Conservation (phyloP, 2,888 invertebrate species). For the Catonia carolina region DNA sequence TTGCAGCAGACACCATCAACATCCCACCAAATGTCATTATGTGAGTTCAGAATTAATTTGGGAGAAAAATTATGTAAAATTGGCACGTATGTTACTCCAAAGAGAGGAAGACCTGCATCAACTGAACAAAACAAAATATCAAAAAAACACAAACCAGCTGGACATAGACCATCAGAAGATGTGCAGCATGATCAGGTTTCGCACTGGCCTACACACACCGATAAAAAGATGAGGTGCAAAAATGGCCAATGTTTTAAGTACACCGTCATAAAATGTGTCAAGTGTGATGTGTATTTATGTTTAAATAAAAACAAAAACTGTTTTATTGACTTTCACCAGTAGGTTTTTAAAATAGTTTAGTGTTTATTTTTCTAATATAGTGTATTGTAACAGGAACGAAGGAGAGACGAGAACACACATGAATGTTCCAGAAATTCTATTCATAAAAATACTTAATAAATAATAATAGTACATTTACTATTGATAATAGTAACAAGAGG, state of each 20-base stretch:
- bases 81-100: background rate
- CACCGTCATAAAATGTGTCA: background rate
- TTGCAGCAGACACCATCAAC: background rate
- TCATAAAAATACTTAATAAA: too few species aligned
- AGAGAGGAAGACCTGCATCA: conserved; percentile 1
- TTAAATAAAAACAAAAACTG: conserved; percentile 2
- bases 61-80: conserved; percentile 8
- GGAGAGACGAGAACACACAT: too few species aligned
- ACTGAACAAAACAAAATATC: background rate
- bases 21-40: background rate
- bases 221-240: background rate
- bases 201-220: conserved; percentile 1
- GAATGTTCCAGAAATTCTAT: too few species aligned
- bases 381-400: too few species aligned
- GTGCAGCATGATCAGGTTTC: background rate
- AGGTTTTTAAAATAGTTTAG: too few species aligned
- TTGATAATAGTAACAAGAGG: too few species aligned
- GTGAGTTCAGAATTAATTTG: background rate
- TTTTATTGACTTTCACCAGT: too few species aligned
- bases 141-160: background rate
- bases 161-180: background rate
- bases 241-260: background rate
- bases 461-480: too few species aligned
- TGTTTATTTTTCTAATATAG: too few species aligned
- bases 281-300: conserved; percentile 1